Conservation (phyloP, 1,140 invertebrate genomes). For the Schmidtea mediterranea region DNA sequence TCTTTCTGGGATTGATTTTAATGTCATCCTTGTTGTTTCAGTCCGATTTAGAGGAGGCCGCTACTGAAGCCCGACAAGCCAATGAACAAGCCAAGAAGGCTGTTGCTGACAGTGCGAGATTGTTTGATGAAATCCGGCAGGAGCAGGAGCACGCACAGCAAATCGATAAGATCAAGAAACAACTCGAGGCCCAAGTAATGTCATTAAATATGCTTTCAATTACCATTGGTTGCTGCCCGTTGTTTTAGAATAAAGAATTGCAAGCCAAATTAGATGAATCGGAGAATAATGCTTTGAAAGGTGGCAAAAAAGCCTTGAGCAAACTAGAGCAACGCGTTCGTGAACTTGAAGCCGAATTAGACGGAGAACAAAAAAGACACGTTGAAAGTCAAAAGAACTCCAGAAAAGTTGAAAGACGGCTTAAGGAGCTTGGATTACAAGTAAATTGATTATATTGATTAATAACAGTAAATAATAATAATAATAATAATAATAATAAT, state of each 20-base stretch:
- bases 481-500: no score
- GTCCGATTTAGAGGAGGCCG: constrained; percentile 24
- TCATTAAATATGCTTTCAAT: no score
- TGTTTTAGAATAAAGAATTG: not conserved
- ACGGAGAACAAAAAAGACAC: constrained; percentile 70
- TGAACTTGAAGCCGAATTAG: constrained; percentile 15
- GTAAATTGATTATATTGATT: no score
- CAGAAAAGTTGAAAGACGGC: constrained; percentile 47
- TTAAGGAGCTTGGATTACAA: constrained; percentile 48
- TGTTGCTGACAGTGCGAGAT: constrained; percentile 78
- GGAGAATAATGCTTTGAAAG: constrained; percentile 73
- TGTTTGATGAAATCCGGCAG: constrained; percentile 84
- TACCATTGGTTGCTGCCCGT: no score
- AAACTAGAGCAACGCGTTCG: constrained; percentile 26
- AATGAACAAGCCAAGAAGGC: constrained; percentile 39
- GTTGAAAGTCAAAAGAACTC: constrained; percentile 36
- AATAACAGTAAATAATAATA: no score
- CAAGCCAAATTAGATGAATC: constrained; percentile 63
- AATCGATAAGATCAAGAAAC: constrained; percentile 88
- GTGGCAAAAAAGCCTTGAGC: constrained; percentile 41
- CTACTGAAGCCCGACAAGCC: constrained; percentile 19
- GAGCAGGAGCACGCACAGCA: constrained; percentile 93
- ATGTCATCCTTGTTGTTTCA: not conserved
- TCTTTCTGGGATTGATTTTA: not conserved
- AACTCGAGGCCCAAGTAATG: constrained; percentile 82